phyloP scores from a whole-genome alignment of 1,140 invertebrate species.

The Nautilus pompilius region DNA sequence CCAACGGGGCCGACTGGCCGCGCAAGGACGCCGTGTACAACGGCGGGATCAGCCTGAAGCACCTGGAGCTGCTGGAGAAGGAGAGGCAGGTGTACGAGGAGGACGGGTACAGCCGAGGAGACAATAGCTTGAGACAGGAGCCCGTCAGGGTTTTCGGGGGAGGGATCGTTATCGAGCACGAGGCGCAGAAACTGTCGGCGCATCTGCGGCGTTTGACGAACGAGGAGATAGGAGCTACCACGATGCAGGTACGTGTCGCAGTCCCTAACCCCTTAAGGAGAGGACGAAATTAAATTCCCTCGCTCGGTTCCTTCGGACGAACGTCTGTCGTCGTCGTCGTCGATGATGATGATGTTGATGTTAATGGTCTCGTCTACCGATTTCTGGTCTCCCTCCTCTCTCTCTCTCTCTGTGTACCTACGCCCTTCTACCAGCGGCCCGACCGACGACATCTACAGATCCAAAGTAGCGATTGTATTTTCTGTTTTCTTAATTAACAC shows the following conservation, averaged over 20 bases:
- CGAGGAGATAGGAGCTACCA: conserved; percentile 61
- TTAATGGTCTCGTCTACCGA: no score
- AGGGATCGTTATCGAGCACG: conserved; percentile 45
- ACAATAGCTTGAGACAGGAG: conserved; percentile 33
- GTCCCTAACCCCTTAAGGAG: no score
- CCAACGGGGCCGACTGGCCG: background rate
- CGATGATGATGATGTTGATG: no score
- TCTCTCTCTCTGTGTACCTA: background rate
- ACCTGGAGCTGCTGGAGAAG: conserved; percentile 15
- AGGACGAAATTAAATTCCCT: no score
- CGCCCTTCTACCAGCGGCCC: background rate
- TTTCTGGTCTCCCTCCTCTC: background rate
- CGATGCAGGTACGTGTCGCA: conserved; percentile 61
- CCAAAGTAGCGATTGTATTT: no score
- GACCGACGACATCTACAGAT: no score
- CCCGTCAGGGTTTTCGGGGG: conserved; percentile 29
- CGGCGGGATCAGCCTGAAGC: background rate
- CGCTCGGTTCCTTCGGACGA: no score
- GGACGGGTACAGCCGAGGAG: conserved; percentile 21
- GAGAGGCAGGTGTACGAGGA: conserved; percentile 17
- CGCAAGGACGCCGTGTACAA: background rate
- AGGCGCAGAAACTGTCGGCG: conserved; percentile 44
- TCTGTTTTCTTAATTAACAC: no score
- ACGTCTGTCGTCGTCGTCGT: no score
- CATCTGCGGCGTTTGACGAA: conserved; percentile 54